phyloP scores from a whole-genome alignment of 2,797 vertebrate species.

The Ibycter americanus region DNA sequence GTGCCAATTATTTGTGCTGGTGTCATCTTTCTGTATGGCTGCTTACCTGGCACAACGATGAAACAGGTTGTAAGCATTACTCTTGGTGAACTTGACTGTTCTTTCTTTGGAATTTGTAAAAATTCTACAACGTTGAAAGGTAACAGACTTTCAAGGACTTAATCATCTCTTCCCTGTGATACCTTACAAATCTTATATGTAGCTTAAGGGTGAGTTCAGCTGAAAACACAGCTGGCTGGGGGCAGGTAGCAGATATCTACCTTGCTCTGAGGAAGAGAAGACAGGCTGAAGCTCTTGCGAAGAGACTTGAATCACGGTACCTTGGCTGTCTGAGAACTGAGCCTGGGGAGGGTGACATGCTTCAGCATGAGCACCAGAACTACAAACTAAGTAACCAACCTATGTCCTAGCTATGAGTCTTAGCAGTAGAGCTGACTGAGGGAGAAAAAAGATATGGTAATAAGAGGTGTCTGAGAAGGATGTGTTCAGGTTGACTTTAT shows the following conservation, averaged over 20 bases:
- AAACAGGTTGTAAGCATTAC: not conserved
- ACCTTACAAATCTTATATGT: rapidly evolving
- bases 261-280: not conserved
- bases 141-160: not conserved
- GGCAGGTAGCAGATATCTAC: not conserved
- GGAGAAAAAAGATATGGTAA: not conserved
- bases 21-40: not conserved
- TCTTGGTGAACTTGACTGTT: not conserved
- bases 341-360: not conserved
- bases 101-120: not conserved
- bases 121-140: not conserved
- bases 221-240: not conserved
- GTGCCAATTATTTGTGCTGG: not conserved
- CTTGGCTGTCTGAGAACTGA: not conserved
- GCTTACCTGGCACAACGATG: not conserved
- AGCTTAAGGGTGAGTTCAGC: not conserved
- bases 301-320: rapidly evolving
- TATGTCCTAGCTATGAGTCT: not conserved
- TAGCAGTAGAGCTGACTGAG: not conserved
- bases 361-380: not conserved
- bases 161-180: not conserved
- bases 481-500: not conserved
- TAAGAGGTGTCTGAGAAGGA: not conserved
- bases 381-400: not conserved
- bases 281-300: not conserved